These are phyloP conservation scores for Indicator maculatus DNA, from an alignment of 2,113 vertebrate species.

Conservation along the genomic window DNA sequence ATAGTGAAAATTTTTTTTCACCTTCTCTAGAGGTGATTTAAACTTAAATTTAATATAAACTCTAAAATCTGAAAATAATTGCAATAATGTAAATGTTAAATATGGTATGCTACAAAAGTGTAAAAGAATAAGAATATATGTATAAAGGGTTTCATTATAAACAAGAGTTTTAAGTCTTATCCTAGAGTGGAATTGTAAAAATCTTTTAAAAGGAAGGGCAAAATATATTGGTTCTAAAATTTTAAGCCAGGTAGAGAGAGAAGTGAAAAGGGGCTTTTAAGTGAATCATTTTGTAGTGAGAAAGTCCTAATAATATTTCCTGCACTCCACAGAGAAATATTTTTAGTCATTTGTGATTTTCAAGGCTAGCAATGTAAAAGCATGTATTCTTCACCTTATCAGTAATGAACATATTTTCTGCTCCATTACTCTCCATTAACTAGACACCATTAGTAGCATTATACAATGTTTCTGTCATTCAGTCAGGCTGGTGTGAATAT, in stretches of 20 bases:
- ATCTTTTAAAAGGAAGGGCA: background rate
- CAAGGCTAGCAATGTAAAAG: background rate
- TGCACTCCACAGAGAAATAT: background rate
- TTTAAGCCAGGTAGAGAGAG: background rate
- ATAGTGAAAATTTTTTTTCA: background rate
- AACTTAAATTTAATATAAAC: background rate
- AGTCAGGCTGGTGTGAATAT: background rate
- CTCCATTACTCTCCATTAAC: constrained; percentile 32
- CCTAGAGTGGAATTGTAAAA: background rate
- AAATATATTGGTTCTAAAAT: background rate
- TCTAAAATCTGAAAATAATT: background rate
- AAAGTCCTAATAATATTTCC: background rate
- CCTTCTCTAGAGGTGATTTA: background rate
- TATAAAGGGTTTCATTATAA: background rate
- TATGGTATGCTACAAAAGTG: background rate
- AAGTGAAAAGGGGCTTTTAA: background rate
- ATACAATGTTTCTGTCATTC: constrained; percentile 21
- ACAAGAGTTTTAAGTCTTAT: background rate
- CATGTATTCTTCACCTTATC: constrained; percentile 7
- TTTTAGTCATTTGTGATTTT: background rate
- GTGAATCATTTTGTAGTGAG: background rate
- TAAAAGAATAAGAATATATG: background rate
- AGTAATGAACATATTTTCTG: constrained; percentile 47
- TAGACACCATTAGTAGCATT: background rate
- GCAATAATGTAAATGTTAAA: background rate